Base-by-base conservation (phyloP, 1,140 invertebrate genomes). In the Euwallacea fornicatus region DNA sequence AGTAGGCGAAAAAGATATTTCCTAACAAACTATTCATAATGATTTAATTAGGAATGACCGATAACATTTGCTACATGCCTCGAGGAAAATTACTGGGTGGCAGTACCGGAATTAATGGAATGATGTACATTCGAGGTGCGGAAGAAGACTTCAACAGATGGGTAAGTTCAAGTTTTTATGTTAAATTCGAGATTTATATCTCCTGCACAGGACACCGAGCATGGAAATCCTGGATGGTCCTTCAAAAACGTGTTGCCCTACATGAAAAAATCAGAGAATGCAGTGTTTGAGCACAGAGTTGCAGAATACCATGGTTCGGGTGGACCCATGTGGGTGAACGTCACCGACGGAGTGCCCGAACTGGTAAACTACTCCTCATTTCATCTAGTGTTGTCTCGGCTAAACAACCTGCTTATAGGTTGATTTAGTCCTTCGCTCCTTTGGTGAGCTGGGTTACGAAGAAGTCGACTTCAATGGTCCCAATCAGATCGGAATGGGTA, bases 221-320 rank as follows among this genome's bases (percentile, higher is more conserved):
- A 50, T 13, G 13, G 13, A 50, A 95, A 95, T 73, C 77, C 82
- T 0, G 91, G 91, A 0, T 97, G 95, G 94, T 88, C 88, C 43
- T 96, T 91, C 79, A 84, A 90, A 11, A 89, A 93, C 61, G 86
- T 93, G 0, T 80, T 94, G 0, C 89, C 89, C 0, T 95, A 93
- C 76, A 95, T 95, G 78, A 89, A 88, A 74, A 94, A 93, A 79
- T 87, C 88, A 0, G 89, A 94, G 82, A 87, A 91, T 65, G 88
- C 90, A 77, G 80, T 86, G 10, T 66, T 66, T 75, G 46, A 50
- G 13, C 46, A 2, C 13, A 62, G 64, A 11, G 70, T 54, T 15
- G 13, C 21, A n/a, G 21, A 47, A 1, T 66, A 61, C 42, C 70
- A 72, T 43, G 64, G 64, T 15, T 47, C 16, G 13, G 15, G 43